phyloP scores from a whole-genome alignment of 2,113 vertebrate genomes.

The Megaceryle torquata region DNA sequence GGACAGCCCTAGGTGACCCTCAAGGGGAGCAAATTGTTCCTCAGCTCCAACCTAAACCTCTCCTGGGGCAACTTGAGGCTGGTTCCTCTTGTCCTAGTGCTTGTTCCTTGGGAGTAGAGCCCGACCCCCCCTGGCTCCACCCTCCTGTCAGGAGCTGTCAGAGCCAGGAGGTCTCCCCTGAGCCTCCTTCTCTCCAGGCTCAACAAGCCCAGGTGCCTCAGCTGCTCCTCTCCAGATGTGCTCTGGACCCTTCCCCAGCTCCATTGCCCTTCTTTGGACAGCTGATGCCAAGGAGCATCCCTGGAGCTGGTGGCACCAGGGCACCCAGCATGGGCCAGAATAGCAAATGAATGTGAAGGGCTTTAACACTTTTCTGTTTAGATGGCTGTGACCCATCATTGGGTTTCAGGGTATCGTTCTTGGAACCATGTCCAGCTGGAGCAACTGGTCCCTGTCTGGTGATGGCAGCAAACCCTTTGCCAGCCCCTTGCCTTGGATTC shows the following conservation, averaged over 20 bases:
- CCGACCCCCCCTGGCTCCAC: too few species aligned
- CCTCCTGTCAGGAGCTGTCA: too few species aligned
- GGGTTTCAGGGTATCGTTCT: not conserved
- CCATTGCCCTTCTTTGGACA: not conserved
- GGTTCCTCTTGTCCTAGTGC: too few species aligned
- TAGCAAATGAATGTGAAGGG: not conserved
- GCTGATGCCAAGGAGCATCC: not conserved
- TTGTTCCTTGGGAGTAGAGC: too few species aligned
- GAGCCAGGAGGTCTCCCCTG: too few species aligned
- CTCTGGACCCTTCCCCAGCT: not conserved
- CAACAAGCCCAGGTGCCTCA: not conserved
- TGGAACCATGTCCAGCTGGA: not conserved
- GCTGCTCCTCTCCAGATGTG: not conserved
- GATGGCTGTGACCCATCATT: rapidly evolving
- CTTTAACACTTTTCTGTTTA: too few species aligned
- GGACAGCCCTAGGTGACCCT: too few species aligned
- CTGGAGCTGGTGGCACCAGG: not conserved
- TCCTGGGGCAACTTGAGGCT: too few species aligned
- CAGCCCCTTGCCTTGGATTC: not conserved
- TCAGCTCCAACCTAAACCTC: too few species aligned
- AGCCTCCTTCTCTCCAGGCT: not conserved
- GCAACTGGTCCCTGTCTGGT: not conserved
- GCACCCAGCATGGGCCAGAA: not conserved
- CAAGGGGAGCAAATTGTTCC: too few species aligned
- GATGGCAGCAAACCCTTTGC: not conserved